Evolutionary conservation across 2,113 vertebrate genomes (phyloP), one percentile per base, ranked within the genome.

Genomic region (Felis chaus): DNA sequence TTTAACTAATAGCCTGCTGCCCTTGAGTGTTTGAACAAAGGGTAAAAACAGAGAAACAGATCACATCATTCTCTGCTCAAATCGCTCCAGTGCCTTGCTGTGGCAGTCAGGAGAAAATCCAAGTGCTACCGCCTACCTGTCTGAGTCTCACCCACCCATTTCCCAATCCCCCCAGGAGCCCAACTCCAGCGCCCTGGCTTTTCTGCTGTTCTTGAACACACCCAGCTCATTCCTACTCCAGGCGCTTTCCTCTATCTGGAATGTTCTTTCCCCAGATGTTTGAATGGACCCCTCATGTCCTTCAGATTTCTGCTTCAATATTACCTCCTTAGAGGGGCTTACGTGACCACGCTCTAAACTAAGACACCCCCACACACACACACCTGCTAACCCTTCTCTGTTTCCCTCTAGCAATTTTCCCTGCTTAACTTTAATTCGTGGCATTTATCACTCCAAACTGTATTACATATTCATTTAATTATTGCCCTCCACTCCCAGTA

Each of bases 101-200:
- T 63, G 65, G 4, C 7, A 11, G 71, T 71, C 33, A 7, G 25
- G 31, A 78, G 74, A 81, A 81, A 39, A 7, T 86, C 41, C 41
- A 53, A 21, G 39, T 25, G 8, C 45, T 65, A 18, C 11, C 6
- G 0, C 16, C 31, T 4, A 10, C 4, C 1, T 33, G 71, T 79
- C 45, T 19, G 25, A 3, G 23, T n/a, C 39, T 69, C 45, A 45
- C 1, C 45, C 45, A 45, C 45, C 45, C 45, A 8, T 45, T 45
- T 45, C 45, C 45, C 45, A 45, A 45, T 45, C 45, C 1, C 25
- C 41, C 41, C 41, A 29, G 25, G 15, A 48, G 27, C 74, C 74
- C 2, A 4, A 33, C 0, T 0, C 29, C 9, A 41, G 36, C 18
- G 11, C 2, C 4, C 41, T 3, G 0, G 41, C 23, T 21, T 61